Base-by-base conservation (phyloP, 2,888 invertebrate genomes). In the Hirtodrosophila confusa region DNA sequence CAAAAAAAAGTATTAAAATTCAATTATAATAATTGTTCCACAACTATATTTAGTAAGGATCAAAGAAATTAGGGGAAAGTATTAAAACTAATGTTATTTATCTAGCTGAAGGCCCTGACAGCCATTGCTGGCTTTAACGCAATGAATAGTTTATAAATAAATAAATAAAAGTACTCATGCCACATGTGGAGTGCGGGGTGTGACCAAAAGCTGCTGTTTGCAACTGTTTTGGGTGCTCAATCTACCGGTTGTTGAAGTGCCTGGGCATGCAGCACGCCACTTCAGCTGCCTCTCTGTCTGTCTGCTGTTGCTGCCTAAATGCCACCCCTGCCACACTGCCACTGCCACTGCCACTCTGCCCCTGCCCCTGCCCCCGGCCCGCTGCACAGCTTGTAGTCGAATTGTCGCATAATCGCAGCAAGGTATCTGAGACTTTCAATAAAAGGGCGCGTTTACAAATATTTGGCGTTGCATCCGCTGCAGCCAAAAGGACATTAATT, bases 391-490 rank as follows among this genome's bases (percentile, higher is more conserved):
- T 71, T 72, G 71, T 55, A 12, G 62, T 57, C 62, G 56, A 47
- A 69, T 68, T 69, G 62, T 57, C 62, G 56, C 50, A 69, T 68
- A 70, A 69, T 70, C 70, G 50, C 54, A 55, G 72, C 73, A 57
- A 65, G 75, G 73, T 64, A 64, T 41, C 41, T n/a, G 43, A 44
- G 71, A 65, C 60, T 69, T 75, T 64, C 27, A 63, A 53, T 69
- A 65, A 78, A 86, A 75, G 80, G 84, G 88, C 86, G 88, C 88
- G 85, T 78, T 82, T 86, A 88, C 86, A 88, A 86, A 86, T 86
- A 86, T 86, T 85, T 88, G 80, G 63, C 70, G 67, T 68, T 82
- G 80, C 82, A 86, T 80, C 84, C 84, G 75, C 36, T 86, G 83
- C 78, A 75, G 67, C 77, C 39, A 75, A 72, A 78, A 78, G 78